Evolutionary conservation across 92 coral and sea anemone genomes (phyloP).

Genomic region (Diadumene lineata): DNA sequence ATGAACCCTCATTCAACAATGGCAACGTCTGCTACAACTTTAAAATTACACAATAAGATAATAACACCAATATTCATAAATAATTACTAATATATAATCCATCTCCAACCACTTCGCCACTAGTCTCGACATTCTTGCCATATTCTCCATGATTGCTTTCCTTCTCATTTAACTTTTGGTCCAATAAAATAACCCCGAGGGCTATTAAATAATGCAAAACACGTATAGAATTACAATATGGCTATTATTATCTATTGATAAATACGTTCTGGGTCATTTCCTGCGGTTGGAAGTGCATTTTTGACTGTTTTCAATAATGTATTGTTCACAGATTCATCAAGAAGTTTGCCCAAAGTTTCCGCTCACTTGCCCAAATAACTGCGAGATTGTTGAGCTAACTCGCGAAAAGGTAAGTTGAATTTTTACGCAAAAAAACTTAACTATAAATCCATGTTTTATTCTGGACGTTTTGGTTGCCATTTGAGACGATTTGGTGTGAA

Average conservation of each 20-base stretch:
- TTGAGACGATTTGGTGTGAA: too few relatives aligned
- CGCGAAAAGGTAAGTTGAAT: constrained; percentile 50
- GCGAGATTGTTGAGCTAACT: constrained; percentile 62
- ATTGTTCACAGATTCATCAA: constrained; percentile 54
- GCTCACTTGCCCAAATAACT: constrained; percentile 64
- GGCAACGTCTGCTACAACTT: too few relatives aligned
- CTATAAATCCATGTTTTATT: too few relatives aligned
- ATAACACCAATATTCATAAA: background rate
- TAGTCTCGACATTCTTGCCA: background rate
- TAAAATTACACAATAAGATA: too few relatives aligned
- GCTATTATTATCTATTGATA: background rate
- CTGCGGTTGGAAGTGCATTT: background rate
- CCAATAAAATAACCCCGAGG: background rate
- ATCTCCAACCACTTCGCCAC: background rate
- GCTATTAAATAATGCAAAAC: background rate
- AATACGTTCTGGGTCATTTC: constrained; percentile 19
- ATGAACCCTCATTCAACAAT: too few relatives aligned
- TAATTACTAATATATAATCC: background rate
- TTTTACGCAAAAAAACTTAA: too few relatives aligned
- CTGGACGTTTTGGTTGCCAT: too few relatives aligned
- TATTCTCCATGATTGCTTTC: background rate
- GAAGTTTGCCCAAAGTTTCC: constrained; percentile 68
- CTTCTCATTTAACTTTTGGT: background rate
- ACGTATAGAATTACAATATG: constrained; percentile 8
- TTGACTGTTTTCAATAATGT: constrained; percentile 20